A percentile compares a stretch with the other conserved stretches of the same genome.
phyloP scores from a whole-genome alignment of 2,113 vertebrate species.

The Morone saxatilis region DNA sequence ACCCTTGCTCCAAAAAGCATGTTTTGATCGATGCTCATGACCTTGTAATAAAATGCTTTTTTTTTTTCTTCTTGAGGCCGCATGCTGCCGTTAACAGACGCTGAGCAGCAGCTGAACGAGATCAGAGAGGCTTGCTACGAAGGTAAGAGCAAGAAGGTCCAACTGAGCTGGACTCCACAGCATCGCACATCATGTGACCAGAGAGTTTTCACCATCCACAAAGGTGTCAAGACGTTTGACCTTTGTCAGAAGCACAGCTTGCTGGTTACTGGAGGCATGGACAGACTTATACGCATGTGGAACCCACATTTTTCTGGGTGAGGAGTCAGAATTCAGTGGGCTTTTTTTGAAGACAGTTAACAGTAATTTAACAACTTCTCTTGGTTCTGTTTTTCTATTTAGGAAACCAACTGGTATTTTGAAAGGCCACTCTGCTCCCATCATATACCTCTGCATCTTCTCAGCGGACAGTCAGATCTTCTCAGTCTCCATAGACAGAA shows the following conservation, averaged over 20 bases:
- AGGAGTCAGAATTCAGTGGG: conserved; percentile 30
- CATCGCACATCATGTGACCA: conserved; percentile 74
- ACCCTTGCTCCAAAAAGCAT: conserved; percentile 27
- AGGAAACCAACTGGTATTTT: conserved; percentile 83
- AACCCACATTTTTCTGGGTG: conserved; percentile 82
- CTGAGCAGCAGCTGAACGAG: conserved; percentile 80
- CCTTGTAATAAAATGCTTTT: conserved; percentile 29
- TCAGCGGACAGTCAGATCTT: conserved; percentile 84
- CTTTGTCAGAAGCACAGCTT: conserved; percentile 80
- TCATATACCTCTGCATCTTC: conserved; percentile 77
- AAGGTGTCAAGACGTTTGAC: conserved; percentile 83
- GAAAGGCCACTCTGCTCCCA: conserved; percentile 80
- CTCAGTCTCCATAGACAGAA: conserved; percentile 81
- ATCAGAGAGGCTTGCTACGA: conserved; percentile 75
- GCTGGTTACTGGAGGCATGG: conserved; percentile 84
- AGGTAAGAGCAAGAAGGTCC: conserved; percentile 74
- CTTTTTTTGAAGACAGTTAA: neutral
- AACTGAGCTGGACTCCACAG: conserved; percentile 64
- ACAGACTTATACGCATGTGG: conserved; percentile 83
- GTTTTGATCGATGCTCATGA: conserved; percentile 52
- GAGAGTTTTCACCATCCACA: conserved; percentile 74
- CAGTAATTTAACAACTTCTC: neutral
- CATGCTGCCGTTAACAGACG: conserved; percentile 69
- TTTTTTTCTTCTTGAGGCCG: conserved; percentile 67
- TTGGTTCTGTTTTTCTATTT: conserved; percentile 28